Conservation (phyloP, 1,140 invertebrate genomes). For the Hypothenemus hampei region DNA sequence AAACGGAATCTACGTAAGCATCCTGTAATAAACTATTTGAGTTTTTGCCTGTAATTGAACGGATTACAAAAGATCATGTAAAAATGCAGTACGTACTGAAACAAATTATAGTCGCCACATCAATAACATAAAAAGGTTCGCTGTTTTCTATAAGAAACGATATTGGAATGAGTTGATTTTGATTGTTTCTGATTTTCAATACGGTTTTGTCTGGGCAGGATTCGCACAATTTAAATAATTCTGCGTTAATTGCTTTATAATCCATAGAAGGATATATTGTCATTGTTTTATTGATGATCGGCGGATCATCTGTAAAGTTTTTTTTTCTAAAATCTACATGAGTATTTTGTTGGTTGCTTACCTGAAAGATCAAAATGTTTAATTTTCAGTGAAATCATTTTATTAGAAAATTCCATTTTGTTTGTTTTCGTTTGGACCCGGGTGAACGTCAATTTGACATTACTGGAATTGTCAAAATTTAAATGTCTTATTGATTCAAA, state of each 20-base stretch:
- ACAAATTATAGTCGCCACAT: conserved; percentile 34
- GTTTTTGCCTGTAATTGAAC: conserved; percentile 29
- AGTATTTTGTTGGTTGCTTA: conserved; percentile 5
- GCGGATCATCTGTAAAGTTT: conserved; percentile 28
- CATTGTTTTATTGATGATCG: conserved; percentile 28
- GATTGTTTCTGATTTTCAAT: conserved; percentile 40
- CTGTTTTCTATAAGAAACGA: conserved; percentile 36
- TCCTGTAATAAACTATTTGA: conserved; percentile 40
- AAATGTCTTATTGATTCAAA: no score
- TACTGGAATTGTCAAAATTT: no score
- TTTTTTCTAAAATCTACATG: background rate
- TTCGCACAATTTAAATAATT: conserved; percentile 36
- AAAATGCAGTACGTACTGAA: conserved; percentile 31
- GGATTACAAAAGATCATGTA: background rate
- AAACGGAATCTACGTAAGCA: conserved; percentile 43
- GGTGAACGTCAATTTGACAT: no score
- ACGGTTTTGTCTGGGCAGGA: conserved; percentile 38
- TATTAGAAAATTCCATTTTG: conserved; percentile 16
- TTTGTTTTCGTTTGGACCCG: background rate
- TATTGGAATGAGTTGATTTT: conserved; percentile 38
- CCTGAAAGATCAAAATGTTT: conserved; percentile 37
- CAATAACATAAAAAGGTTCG: conserved; percentile 31
- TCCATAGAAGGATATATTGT: conserved; percentile 35
- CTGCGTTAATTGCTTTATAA: conserved; percentile 33
- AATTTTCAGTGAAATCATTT: conserved; percentile 29